Base-by-base conservation (phyloP, 2,113 vertebrate species). In the Lepisosteus osseus region DNA sequence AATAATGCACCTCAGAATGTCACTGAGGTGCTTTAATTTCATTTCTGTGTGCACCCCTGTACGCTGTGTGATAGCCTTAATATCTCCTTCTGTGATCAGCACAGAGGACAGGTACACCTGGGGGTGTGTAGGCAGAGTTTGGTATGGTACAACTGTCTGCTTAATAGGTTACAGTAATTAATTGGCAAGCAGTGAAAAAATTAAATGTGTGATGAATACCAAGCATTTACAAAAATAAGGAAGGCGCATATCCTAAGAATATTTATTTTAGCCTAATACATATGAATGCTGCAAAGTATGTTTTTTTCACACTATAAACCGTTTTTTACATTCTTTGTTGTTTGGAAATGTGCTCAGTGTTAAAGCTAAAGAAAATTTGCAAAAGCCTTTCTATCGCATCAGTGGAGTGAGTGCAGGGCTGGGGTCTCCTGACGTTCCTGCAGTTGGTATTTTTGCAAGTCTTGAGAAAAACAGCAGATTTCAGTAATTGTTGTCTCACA, bases 401-500 rank as follows among this genome's bases (percentile, higher is more conserved):
- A 55, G 13, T 43, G 45, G 65, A 29, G 29, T 43, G 47, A 55
- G 43, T 59, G 43, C 55, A 41, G 42, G 7, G 7, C 41, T 44
- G 7, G 29, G 40, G 7, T 72, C n/a, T 72, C 43, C 44, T n/a
- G 9, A 41, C 45, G 12, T 41, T 72, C 29, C 47, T 0, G 45
- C n/a, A 51, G 43, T 47, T 62, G 12, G 47, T 71, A 57, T 68
- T 68, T 73, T 69, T 74, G 65, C 70, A 57, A 65, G 44, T 61
- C 12, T 51, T 6, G 47, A 51, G 9, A 43, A 71, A 71, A 13
- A n/a, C 6, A 61, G 15, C n/a, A 43, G 59, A 68, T 68, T 71
- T 63, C 64, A 15, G 59, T 76, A 65, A 77, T 77, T 74, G 71
- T 82, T 76, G 71, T 77, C 78, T 76, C 73, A 71, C 73, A 63